A percentile compares a stretch with the other conserved stretches of the same genome.
Conservation (phyloP, 2,797 vertebrate genomes). For the Cyprinodon diabolis region DNA sequence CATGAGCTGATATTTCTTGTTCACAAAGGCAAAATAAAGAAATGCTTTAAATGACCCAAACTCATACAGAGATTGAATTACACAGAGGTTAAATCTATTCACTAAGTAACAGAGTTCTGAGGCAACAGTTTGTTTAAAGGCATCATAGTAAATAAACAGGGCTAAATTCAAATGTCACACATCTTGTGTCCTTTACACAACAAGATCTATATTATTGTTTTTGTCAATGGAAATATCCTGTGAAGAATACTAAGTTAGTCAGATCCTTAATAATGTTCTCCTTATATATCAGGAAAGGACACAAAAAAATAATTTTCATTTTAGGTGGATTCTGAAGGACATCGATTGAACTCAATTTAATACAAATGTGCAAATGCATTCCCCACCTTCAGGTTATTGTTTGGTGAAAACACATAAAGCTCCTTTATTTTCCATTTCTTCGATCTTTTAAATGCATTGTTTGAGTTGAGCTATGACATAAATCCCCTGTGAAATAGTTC, state of each 20-base stretch:
- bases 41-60: no score
- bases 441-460: neutral
- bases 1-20: neutral
- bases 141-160: neutral
- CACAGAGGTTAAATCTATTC: neutral
- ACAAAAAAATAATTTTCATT: neutral
- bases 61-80: neutral
- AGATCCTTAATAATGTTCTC: neutral
- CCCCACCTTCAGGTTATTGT: neutral
- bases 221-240: neutral
- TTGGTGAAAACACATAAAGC: neutral
- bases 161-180: neutral
- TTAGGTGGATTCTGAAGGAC: neutral
- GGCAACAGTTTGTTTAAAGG: neutral
- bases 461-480: neutral
- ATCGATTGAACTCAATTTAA: neutral
- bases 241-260: neutral
- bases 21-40: neutral
- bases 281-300: neutral
- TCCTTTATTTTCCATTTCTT: neutral
- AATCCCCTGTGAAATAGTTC: neutral
- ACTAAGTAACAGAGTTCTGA: neutral
- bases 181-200: no score
- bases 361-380: neutral
- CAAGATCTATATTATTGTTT: neutral